Percentiles rank a stretch among this genome's conserved stretches.
These are phyloP conservation scores for Hassar affinis DNA, from an alignment of 2,113 vertebrate genomes.

Conservation along the genomic window DNA sequence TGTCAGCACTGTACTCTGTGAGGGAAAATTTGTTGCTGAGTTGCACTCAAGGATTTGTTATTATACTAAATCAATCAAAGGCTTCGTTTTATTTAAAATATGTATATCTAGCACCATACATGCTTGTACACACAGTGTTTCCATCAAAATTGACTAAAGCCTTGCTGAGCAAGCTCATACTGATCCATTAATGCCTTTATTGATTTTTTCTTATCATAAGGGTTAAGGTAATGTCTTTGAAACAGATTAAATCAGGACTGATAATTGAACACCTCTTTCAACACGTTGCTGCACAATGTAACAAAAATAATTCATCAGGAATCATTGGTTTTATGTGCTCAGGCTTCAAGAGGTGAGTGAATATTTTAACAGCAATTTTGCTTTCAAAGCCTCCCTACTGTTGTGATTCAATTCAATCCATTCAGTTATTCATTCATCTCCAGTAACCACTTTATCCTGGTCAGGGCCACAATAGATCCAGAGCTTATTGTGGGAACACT, in stretches of 20 bases:
- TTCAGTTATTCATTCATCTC: neutral
- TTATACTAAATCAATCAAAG: too few species aligned
- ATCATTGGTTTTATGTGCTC: neutral
- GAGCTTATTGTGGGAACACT: neutral
- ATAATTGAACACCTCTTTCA: neutral
- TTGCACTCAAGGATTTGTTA: too few species aligned
- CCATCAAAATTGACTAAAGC: neutral
- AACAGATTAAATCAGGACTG: neutral
- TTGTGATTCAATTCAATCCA: neutral
- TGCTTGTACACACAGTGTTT: neutral
- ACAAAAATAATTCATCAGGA: neutral
- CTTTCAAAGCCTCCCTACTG: neutral
- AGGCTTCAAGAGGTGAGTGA: neutral
- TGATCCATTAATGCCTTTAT: neutral
- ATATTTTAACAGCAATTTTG: neutral
- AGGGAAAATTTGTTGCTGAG: too few species aligned
- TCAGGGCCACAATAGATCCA: neutral
- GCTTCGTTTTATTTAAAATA: neutral
- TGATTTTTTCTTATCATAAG: neutral
- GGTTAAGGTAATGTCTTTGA: neutral
- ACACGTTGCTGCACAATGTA: neutral
- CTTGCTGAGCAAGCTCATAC: neutral
- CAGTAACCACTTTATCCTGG: neutral
- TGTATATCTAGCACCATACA: neutral
- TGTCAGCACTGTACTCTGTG: too few species aligned